Base-by-base conservation (phyloP, 2,888 invertebrate genomes). In the Macrosiphum euphorbiae region DNA sequence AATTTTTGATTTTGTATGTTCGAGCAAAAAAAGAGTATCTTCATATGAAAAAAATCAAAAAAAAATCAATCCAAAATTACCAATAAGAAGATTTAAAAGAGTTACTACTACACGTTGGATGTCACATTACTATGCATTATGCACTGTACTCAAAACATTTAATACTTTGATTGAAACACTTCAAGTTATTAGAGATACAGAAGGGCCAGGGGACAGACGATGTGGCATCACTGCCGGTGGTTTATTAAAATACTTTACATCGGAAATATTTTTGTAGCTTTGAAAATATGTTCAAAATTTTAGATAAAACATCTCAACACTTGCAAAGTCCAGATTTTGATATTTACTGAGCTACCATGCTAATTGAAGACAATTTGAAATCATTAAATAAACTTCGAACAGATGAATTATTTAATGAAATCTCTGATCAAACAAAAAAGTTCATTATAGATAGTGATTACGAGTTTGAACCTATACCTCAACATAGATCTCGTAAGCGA, bases 41-140 rank as follows among this genome's bases (percentile, higher is more conserved):
- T 50, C 26, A 28, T 61, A 61, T 61, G 61, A 85, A 85, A 85
- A 85, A 85, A 24, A 84, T 41, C 0, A 87, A 87, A 87, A 87
- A 52, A 52, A 52, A 44, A 85, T n/a, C 3, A 28, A 78, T 52
- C 84, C 84, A 91, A 85, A 84, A 41, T 41, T 84, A 52, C 52
- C n/a, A 7, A 52, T 91, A 47, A 91, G 52, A 85, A 78, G 85
- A 85, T 52, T 91, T 47, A 90, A 85, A 91, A 78, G 85, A 91
- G 35, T 91, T 67, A 44, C 44, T 67, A 91, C 91, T 84, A 91
- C 91, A 84, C 67, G 91, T 41, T 91, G 91, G 85, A 91, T 84
- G 67, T 91, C 85, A 50, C 91, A 47, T 91, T 85, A 52, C 52
- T 52, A 47, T 52, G 84, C 52, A 52, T 50, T 85, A 85, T 85